Evolutionary conservation across 2,113 vertebrate genomes (phyloP).

Genomic region (Bothrops jararaca): DNA sequence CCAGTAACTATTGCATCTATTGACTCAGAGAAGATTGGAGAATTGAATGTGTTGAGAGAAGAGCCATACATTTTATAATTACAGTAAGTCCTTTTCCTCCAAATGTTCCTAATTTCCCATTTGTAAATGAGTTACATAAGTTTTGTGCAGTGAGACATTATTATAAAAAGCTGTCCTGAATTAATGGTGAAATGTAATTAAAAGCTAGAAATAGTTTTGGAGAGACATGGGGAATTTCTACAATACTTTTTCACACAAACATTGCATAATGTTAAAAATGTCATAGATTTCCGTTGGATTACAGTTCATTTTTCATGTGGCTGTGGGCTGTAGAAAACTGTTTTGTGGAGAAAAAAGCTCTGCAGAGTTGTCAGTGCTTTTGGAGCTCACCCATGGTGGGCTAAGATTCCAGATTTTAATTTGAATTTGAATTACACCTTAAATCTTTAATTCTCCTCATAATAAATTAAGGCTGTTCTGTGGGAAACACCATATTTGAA

Average conservation of each 20-base stretch:
- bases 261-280: conserved; percentile 76
- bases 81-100: conserved; percentile 68
- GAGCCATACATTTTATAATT: conserved; percentile 60
- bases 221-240: conserved; percentile 62
- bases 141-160: conserved; percentile 66
- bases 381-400: conserved; percentile 62
- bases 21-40: conserved; percentile 22
- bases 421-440: conserved; percentile 38
- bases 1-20: conserved; percentile 24
- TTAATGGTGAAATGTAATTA: conserved; percentile 71
- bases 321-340: conserved; percentile 67
- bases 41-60: conserved; percentile 66
- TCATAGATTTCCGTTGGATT: conserved; percentile 72
- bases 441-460: conserved; percentile 25
- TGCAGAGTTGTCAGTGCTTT: conserved; percentile 69
- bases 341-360: conserved; percentile 57
- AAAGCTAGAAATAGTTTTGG: conserved; percentile 75
- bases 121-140: conserved; percentile 75
- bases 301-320: conserved; percentile 71
- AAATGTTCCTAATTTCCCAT: conserved; percentile 76
- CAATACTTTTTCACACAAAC: conserved; percentile 68
- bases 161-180: conserved; percentile 58
- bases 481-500: background rate
- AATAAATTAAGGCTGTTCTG: background rate
- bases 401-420: conserved; percentile 57